A percentile compares a stretch with the other conserved stretches of the same genome.
Evolutionary conservation across 2,113 vertebrate genomes (phyloP).

Genomic region (Macrotus californicus): DNA sequence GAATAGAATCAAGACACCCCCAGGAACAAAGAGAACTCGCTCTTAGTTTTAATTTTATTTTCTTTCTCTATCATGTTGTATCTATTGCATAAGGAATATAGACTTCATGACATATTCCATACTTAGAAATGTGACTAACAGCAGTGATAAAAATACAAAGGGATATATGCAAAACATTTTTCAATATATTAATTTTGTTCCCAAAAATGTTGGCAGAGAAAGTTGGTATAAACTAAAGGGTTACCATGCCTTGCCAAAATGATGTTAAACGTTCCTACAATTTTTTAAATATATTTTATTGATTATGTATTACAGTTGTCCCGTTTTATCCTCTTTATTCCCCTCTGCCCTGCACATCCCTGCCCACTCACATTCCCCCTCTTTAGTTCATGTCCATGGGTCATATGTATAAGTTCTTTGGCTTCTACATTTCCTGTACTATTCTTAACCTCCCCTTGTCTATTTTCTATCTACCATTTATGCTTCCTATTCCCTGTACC

Average conservation of each 20-base stretch:
- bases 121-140: background rate
- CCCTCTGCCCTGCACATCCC: too few species aligned
- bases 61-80: background rate
- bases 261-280: background rate
- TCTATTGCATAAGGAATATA: background rate
- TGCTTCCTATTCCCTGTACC: too few species aligned
- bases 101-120: background rate
- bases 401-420: too few species aligned
- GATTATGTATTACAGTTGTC: too few species aligned
- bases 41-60: background rate
- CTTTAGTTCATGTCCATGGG: too few species aligned
- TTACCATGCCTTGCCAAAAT: background rate
- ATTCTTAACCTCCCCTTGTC: too few species aligned
- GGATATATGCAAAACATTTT: background rate
- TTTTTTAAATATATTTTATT: too few species aligned
- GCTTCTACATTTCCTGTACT: too few species aligned
- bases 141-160: background rate
- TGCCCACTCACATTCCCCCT: too few species aligned
- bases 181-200: background rate
- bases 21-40: background rate
- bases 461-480: too few species aligned
- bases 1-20: background rate
- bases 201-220: background rate
- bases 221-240: background rate
- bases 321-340: too few species aligned